Percentiles rank a stretch among this genome's conserved stretches.
These are phyloP conservation scores for Narcine bancroftii DNA, from an alignment of 2,113 vertebrate genomes.

Conservation along the genomic window DNA sequence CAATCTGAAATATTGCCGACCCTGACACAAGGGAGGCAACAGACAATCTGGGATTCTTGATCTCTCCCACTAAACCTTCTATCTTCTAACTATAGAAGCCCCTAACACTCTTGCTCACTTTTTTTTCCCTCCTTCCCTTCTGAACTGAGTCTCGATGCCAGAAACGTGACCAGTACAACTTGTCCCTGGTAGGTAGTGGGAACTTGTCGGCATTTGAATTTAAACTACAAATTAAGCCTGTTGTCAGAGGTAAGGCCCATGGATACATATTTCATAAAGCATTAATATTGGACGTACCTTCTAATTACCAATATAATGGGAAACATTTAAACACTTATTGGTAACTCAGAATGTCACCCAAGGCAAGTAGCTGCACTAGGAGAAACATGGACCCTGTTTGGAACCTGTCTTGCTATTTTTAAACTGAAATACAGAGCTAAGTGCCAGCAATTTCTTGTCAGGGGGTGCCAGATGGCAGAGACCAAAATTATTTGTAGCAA, in stretches of 20 bases:
- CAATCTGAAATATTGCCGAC: too few species aligned
- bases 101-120: too few species aligned
- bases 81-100: too few species aligned
- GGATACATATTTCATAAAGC: not conserved
- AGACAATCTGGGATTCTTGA: too few species aligned
- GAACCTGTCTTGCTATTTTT: not conserved
- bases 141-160: too few species aligned
- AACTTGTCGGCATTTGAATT: not conserved
- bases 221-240: constrained; percentile 4
- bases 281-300: not conserved
- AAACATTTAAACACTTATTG: not conserved
- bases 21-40: too few species aligned
- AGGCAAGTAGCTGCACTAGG: not conserved
- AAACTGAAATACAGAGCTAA: not conserved
- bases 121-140: too few species aligned
- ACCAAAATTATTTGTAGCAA: not conserved
- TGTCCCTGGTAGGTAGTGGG: too few species aligned
- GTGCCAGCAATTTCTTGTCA: not conserved
- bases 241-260: not conserved
- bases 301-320: not conserved
- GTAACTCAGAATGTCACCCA: not conserved
- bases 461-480: not conserved
- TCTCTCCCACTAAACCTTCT: too few species aligned
- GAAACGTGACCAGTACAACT: too few species aligned
- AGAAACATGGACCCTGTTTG: too few species aligned